Conservation (phyloP, 2,797 vertebrate species). For the Rhincodon typus region DNA sequence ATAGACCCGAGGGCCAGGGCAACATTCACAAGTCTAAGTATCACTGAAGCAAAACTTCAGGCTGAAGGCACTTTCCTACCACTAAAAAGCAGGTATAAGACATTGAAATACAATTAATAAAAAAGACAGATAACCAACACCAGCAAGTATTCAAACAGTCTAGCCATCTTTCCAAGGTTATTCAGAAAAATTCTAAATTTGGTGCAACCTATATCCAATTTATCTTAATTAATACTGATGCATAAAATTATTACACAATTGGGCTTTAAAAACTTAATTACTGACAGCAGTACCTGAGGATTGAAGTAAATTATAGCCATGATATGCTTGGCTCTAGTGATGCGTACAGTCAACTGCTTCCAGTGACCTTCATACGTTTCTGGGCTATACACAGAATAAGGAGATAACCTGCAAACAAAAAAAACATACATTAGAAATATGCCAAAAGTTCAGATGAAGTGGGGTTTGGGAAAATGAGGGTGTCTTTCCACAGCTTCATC, state of each 20-base stretch:
- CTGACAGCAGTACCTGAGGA: constrained; percentile 71
- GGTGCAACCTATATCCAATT: neutral
- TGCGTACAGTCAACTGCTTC: constrained; percentile 92
- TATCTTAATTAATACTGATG: neutral
- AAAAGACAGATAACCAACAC: neutral
- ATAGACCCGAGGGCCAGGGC: neutral
- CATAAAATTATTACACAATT: neutral
- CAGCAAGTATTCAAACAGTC: neutral
- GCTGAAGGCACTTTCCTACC: neutral
- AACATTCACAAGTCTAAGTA: neutral
- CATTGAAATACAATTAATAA: neutral
- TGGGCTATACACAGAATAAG: constrained; percentile 81
- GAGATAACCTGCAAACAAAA: constrained; percentile 65
- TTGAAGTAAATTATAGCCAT: constrained; percentile 91
- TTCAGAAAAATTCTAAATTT: neutral
- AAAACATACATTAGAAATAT: neutral
- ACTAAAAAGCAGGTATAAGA: neutral
- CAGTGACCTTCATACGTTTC: constrained; percentile 92
- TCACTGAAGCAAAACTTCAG: neutral
- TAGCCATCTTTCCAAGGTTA: neutral
- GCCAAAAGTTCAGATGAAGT: neutral
- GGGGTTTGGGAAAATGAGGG: neutral
- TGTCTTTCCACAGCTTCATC: neutral
- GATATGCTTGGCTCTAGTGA: constrained; percentile 70
- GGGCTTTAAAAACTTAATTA: neutral